A percentile compares a stretch with the other conserved stretches of the same genome.
These are phyloP conservation scores for Catocala nupta DNA, from an alignment of 2,888 invertebrate genomes.

Conservation along the genomic window DNA sequence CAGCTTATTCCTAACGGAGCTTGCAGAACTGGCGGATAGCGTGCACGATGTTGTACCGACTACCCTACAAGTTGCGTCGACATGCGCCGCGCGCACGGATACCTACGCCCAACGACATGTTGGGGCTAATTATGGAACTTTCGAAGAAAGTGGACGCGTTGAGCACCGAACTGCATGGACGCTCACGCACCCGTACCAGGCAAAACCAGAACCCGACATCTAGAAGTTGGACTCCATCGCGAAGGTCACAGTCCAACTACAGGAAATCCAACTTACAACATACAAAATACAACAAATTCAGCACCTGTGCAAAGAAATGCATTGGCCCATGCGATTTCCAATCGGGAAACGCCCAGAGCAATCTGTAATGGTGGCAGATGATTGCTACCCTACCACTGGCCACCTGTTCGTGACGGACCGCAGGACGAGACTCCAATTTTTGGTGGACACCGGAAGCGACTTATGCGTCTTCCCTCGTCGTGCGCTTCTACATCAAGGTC, in stretches of 20 bases:
- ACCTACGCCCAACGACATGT: too few species aligned
- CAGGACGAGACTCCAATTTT: conserved; percentile 3
- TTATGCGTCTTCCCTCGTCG: neutral
- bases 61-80: too few species aligned
- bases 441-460: conserved; percentile 18
- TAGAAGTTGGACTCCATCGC: too few species aligned
- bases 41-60: too few species aligned
- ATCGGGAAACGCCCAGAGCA: conserved; percentile 5
- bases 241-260: conserved; percentile 6
- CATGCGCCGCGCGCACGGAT: too few species aligned
- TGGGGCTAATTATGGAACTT: too few species aligned
- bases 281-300: conserved; percentile 18
- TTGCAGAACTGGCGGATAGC: neutral
- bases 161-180: too few species aligned
- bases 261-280: conserved; percentile 1
- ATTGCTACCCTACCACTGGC: neutral
- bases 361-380: conserved; percentile 15
- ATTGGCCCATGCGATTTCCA: conserved; percentile 5
- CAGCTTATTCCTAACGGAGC: neutral
- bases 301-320: neutral
- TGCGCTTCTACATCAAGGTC: neutral
- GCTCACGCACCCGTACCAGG: neutral
- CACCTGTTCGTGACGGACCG: conserved; percentile 15
- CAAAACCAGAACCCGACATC: too few species aligned
- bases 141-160: too few species aligned